A percentile compares a stretch with the other conserved stretches of the same genome.
phyloP scores from a whole-genome alignment of 53 echinoderm and acorn worm species.

The Glandiceps talaboti region DNA sequence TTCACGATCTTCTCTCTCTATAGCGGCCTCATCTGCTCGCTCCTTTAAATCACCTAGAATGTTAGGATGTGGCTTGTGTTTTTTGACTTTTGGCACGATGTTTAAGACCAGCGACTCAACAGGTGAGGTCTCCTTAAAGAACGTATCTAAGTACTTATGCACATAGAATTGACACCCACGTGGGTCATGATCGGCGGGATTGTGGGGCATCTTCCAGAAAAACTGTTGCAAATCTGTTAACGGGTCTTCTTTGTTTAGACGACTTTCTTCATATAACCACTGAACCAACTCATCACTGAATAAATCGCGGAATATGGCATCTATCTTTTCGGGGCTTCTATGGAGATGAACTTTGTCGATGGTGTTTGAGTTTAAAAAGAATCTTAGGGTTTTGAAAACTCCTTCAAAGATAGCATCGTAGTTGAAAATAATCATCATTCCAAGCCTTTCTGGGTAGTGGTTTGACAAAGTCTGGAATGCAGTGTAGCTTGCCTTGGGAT shows the following conservation, averaged over 20 bases:
- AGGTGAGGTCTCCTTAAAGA: conserved; percentile 10
- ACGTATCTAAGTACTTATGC: conserved; percentile 21
- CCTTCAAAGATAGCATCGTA: conserved; percentile 36
- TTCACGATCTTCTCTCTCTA: neutral
- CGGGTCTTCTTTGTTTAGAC: conserved; percentile 18
- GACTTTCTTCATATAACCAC: conserved; percentile 23
- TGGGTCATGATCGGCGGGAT: conserved; percentile 22
- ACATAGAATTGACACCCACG: conserved; percentile 38
- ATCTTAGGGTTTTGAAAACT: conserved; percentile 22
- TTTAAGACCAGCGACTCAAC: conserved; percentile 2
- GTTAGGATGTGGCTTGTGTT: conserved; percentile 38
- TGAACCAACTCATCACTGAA: conserved; percentile 22
- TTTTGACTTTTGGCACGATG: neutral
- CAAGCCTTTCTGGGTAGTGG: conserved; percentile 39
- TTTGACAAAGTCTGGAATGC: conserved; percentile 24
- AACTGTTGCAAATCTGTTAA: conserved; percentile 19
- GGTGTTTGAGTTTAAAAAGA: conserved; percentile 27
- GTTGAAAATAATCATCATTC: conserved; percentile 23
- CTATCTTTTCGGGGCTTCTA: conserved; percentile 9
- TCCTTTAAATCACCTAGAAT: conserved; percentile 18
- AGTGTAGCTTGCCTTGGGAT: conserved; percentile 16
- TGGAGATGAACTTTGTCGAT: conserved; percentile 21
- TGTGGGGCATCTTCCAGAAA: conserved; percentile 30
- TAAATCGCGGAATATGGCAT: conserved; percentile 18
- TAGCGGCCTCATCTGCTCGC: conserved; percentile 3